These are phyloP conservation scores for Propithecus deckenii DNA, from an alignment of 2,797 vertebrate species.

Conservation along the genomic window DNA sequence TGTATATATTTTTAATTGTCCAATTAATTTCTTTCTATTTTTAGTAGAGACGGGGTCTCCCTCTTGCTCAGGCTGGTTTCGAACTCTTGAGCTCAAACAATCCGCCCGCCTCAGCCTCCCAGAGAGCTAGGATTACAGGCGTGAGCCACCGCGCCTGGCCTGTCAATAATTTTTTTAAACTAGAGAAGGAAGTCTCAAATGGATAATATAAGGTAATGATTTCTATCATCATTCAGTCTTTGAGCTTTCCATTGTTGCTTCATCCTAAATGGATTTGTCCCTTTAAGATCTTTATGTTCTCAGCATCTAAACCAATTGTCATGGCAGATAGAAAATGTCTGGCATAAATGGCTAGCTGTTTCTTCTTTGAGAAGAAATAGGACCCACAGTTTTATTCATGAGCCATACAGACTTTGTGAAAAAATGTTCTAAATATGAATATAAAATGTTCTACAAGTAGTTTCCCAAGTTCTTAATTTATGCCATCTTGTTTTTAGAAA, in stretches of 20 bases:
- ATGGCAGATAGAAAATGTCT: slow-evolving; percentile 6
- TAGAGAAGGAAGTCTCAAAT: background rate
- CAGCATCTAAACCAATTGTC: background rate
- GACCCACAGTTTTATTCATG: background rate
- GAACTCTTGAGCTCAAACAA: no score
- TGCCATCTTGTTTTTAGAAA: slow-evolving; percentile 21
- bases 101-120: no score
- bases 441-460: background rate
- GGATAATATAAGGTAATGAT: background rate
- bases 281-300: background rate
- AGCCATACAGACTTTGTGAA: slow-evolving; percentile 6
- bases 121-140: no score
- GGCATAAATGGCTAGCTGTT: background rate
- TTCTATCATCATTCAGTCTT: background rate
- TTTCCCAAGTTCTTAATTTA: slow-evolving; percentile 1
- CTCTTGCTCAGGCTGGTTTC: no score
- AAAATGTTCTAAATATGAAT: background rate
- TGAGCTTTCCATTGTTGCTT: background rate
- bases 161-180: background rate
- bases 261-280: background rate
- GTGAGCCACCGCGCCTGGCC: no score
- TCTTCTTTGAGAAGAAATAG: slow-evolving; percentile 33
- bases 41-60: no score
- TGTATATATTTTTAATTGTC: no score
- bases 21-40: no score